Base-by-base conservation (phyloP, 1,140 invertebrate species). In the Drosophila ficusphila region DNA sequence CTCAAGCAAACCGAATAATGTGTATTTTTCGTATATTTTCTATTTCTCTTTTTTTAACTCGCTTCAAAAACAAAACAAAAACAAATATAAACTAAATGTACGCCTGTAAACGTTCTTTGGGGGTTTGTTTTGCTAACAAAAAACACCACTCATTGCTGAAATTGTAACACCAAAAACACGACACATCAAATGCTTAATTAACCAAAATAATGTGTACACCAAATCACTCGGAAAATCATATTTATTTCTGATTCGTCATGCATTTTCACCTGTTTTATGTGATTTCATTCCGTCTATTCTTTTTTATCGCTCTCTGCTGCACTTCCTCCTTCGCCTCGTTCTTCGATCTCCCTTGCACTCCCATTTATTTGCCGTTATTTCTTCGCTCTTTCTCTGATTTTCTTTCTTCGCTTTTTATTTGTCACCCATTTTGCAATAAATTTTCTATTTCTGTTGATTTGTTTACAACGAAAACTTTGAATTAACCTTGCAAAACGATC, bases 21-120 rank as follows among this genome's bases (percentile, higher is more conserved):
- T 88, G 73, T 74, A 81, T 76, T 81, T 81, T 86, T 77, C 77
- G 62, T 86, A 85, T 85, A 86, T 88, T 86, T 86, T 88, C 82
- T 88, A 88, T 88, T 85, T 88, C 82, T 88, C 82, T 79, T 85
- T 85, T 86, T 86, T 86, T 86, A 77, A 86, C 82, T 88, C 73
- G 81, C 81, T 85, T 85, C 18, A 53, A 82, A 64, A 44, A 18
- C 79, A 79, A 62, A 49, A 41, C 33, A 57, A 73, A 62, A 46
- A 48, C 56, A 76, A 62, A 46, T 42, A 62, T 58, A 85, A 52
- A 76, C 49, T 73, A 69, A 73, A 85, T 81, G 75, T 85, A 85
- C 70, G 76, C 70, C 79, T 75, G 70, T 86, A 88, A 81, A 81
- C 77, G 73, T 86, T 82, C 54, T 74, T 69, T 81, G 81, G 81